Conservation (phyloP, 2,113 vertebrate species). For the Zosterops lateralis region DNA sequence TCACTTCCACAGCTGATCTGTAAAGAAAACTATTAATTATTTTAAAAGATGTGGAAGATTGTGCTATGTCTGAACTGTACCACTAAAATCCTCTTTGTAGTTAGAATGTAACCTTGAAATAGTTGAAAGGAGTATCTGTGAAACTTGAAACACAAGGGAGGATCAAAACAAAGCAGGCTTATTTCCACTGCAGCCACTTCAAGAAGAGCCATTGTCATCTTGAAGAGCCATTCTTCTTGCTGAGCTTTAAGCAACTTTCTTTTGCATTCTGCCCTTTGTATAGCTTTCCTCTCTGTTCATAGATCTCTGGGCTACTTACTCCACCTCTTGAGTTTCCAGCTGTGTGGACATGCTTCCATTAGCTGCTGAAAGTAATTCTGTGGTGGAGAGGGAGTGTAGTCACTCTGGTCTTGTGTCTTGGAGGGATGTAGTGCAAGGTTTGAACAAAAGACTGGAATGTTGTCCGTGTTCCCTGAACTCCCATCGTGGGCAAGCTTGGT, state of each 20-base stretch:
- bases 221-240: constrained; percentile 44
- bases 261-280: constrained; percentile 7
- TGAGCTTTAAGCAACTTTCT: constrained; percentile 27
- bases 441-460: neutral
- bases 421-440: neutral
- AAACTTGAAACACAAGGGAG: neutral
- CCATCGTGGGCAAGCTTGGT: accelerated
- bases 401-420: neutral
- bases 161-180: constrained; percentile 49
- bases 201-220: neutral
- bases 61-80: neutral
- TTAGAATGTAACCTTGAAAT: neutral
- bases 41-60: neutral
- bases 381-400: neutral
- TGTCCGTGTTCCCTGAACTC: neutral
- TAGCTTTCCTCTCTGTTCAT: constrained; percentile 13
- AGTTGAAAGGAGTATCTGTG: neutral
- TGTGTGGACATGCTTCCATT: neutral
- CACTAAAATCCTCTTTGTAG: neutral
- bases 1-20: neutral
- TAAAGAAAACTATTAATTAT: neutral
- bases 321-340: neutral
- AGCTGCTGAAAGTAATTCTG: neutral
- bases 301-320: neutral
- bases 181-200: neutral